Evolutionary conservation across 2,797 vertebrate species (phyloP), one percentile per base, ranked within the genome.

Genomic region (Odontamblyopus lacepedii): DNA sequence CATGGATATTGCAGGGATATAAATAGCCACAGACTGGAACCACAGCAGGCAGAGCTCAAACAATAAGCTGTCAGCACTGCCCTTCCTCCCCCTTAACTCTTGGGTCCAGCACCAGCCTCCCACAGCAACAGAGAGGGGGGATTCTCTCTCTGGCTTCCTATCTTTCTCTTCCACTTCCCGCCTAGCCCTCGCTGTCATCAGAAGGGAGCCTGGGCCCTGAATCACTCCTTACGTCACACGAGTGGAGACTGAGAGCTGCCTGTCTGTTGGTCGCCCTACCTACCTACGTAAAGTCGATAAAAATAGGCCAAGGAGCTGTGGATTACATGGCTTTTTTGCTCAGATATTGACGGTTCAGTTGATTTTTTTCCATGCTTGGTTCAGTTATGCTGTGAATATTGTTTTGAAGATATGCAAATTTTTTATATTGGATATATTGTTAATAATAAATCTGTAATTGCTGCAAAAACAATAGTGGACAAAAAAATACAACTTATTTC

Each of bases 161-260:
- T 89, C 83, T 91, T 90, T 88, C 85, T 88, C 85, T 88, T 82
- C 75, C 80, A 78, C 84, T 89, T 89, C 90, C 89, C 87, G 87
- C 70, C 75, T 88, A 12, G 80, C 12, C 68, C 72, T 76, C 78
- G 72, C 73, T 71, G 73, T 83, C 84, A 81, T 79, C 78, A 69
- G 76, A 6, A 27, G 79, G 63, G 50, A 82, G 78, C 76, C 70
- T 41, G 1, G 78, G 75, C 74, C 73, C 71, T 67, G 69, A 66
- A 16, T 83, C 80, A 74, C 83, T 80, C 59, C 67, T 79, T 85
- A 83, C 67, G 79, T 91, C 89, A 89, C 35, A 70, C 71, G 69
- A 38, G 62, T 23, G 63, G 62, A 72, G 70, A 59, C 41, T 69
- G 41, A 70, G 41, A 29, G 57, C 79, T 67, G 71, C 50, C 71